phyloP scores from a whole-genome alignment of 2,888 invertebrate genomes.

The Ophion ventricosus region DNA sequence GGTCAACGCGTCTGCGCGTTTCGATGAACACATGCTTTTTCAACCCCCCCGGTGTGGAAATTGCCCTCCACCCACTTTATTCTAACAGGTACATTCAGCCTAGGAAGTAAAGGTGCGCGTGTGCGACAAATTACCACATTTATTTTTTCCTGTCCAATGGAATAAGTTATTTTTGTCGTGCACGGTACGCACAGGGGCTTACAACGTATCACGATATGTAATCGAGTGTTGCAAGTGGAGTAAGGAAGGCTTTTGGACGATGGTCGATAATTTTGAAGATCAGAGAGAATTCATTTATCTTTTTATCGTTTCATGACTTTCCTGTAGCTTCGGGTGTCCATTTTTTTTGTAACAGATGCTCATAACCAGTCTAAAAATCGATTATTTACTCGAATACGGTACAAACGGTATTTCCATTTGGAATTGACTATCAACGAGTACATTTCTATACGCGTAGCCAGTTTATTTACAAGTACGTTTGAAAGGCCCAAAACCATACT shows the following conservation, averaged over 20 bases:
- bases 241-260: neutral
- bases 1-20: slow-evolving; percentile 75
- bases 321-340: neutral
- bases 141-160: neutral
- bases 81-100: slow-evolving; percentile 71
- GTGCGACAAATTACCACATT: neutral
- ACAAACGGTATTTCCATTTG: neutral
- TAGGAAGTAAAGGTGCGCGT: slow-evolving; percentile 68
- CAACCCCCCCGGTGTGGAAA: slow-evolving; percentile 35
- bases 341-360: neutral
- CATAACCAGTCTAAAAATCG: neutral
- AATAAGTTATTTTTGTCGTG: slow-evolving; percentile 28
- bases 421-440: neutral
- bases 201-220: slow-evolving; percentile 6
- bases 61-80: slow-evolving; percentile 56
- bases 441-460: neutral
- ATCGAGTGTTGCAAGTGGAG: neutral
- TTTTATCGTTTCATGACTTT: neutral
- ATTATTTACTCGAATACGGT: neutral
- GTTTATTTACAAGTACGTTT: neutral
- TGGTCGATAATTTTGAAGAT: neutral
- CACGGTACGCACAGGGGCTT: slow-evolving; percentile 25
- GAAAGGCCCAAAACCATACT: neutral
- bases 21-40: slow-evolving; percentile 54
- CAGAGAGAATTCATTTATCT: neutral